These are phyloP conservation scores for Callocephalon fimbriatum DNA, from an alignment of 2,113 vertebrate genomes.

Conservation along the genomic window DNA sequence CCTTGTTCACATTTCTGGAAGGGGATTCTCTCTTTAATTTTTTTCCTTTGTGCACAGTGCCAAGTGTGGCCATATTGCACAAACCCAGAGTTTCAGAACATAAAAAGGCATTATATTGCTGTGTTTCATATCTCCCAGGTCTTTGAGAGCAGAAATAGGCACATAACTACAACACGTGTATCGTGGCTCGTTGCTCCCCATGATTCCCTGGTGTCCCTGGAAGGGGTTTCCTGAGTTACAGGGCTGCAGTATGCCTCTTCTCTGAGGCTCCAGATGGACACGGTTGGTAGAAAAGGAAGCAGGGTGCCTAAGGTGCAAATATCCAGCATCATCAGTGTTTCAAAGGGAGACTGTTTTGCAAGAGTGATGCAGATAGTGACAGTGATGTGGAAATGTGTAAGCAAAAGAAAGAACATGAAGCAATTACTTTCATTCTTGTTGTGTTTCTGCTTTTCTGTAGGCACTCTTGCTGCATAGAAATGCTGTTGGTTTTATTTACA, in stretches of 20 bases:
- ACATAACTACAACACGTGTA: fast-evolving
- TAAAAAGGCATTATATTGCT: neutral
- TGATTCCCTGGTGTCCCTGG: neutral
- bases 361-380: neutral
- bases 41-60: neutral
- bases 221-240: neutral
- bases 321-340: neutral
- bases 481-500: neutral
- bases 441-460: neutral
- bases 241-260: neutral
- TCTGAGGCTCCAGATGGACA: neutral
- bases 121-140: neutral
- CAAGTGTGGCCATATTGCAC: neutral
- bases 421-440: neutral
- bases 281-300: neutral
- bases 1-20: neutral
- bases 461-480: neutral
- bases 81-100: neutral
- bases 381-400: neutral
- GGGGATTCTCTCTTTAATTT: neutral
- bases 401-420: neutral
- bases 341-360: neutral
- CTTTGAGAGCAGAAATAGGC: neutral
- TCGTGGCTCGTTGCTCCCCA: fast-evolving
- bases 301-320: neutral